Conservation (phyloP, 2,888 invertebrate genomes). For the Dexiosoma caninum region DNA sequence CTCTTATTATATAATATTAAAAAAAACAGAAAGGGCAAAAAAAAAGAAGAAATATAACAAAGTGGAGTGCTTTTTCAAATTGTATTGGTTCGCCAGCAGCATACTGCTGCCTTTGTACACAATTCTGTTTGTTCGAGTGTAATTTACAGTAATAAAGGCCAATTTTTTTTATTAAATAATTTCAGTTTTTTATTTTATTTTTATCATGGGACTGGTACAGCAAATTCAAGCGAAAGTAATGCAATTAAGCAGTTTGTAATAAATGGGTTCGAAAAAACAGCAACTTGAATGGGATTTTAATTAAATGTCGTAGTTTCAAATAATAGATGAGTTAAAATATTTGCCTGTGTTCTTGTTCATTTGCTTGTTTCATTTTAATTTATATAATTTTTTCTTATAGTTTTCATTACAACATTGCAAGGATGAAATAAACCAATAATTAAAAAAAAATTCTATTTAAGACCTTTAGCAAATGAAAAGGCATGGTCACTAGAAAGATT, state of each 20-base stretch:
- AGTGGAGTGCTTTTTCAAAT: background rate
- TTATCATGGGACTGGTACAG: slow-evolving; percentile 23
- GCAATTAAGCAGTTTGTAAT: slow-evolving; percentile 55
- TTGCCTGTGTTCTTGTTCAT: background rate
- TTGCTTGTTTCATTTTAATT: background rate
- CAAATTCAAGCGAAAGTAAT: slow-evolving; percentile 63
- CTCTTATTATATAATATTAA: background rate
- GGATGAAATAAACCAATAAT: background rate
- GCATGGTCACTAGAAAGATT: too few species aligned
- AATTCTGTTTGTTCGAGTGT: slow-evolving; percentile 23
- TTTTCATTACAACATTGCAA: background rate
- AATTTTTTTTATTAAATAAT: background rate
- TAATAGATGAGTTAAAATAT: slow-evolving; percentile 44
- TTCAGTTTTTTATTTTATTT: background rate
- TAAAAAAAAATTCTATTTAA: too few species aligned
- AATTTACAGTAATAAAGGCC: slow-evolving; percentile 21
- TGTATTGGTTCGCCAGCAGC: slow-evolving; percentile 2
- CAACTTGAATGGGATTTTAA: slow-evolving; percentile 55
- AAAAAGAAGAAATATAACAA: background rate
- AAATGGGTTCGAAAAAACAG: slow-evolving; percentile 12
- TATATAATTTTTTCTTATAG: too few species aligned
- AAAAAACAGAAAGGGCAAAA: background rate
- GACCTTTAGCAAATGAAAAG: too few species aligned
- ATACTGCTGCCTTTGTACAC: slow-evolving; percentile 1
- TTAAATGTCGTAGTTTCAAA: slow-evolving; percentile 62